Evolutionary conservation across 2,797 vertebrate genomes (phyloP).

Genomic region (Urocyon cinereoargenteus): DNA sequence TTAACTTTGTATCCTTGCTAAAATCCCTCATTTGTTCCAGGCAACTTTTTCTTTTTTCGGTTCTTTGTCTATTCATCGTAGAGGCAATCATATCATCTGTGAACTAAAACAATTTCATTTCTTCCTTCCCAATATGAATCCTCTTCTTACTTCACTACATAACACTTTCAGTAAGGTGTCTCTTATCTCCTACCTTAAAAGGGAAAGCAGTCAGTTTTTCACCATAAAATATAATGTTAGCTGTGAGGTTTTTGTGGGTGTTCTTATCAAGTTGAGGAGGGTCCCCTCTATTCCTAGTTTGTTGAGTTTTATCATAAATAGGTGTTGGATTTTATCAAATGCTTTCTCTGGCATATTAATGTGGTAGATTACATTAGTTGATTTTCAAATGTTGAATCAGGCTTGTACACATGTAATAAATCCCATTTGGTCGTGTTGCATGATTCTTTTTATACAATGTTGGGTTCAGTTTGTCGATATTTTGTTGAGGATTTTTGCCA

Average conservation of each 20-base stretch:
- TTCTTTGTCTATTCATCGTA: neutral
- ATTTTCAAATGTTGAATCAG: neutral
- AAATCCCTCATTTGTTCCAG: neutral
- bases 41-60: neutral
- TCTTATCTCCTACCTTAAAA: neutral
- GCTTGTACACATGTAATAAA: neutral
- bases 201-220: neutral
- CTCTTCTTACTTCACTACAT: neutral
- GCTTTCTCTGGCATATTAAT: neutral
- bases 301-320: neutral
- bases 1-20: neutral
- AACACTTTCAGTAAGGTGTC: neutral
- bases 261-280: neutral
- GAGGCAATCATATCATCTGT: neutral
- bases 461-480: neutral
- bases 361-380: neutral
- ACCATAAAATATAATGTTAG: neutral
- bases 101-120: slow-evolving; percentile 22
- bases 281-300: neutral
- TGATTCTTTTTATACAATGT: neutral
- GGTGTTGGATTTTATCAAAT: neutral
- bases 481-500: neutral
- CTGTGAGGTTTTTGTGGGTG: neutral
- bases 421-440: neutral
- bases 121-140: neutral